Base-by-base conservation (phyloP, 1,140 invertebrate genomes). In the Anastrepha ludens region DNA sequence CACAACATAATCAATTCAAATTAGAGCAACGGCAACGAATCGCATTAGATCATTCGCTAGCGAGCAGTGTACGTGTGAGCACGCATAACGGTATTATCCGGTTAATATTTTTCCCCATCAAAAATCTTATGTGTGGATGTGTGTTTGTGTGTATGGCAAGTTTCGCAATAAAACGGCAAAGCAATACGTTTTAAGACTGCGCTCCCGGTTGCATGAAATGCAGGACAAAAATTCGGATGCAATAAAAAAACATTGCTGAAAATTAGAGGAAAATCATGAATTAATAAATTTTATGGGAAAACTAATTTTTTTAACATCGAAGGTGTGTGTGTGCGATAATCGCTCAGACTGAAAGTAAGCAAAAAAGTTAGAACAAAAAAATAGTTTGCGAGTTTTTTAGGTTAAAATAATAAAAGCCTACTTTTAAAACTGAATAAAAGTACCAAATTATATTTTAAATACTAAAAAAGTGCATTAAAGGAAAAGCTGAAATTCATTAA, bases 1-100 rank as follows among this genome's bases (percentile, higher is more conserved):
- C 60, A 81, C 44, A 81, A 81, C 74, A 81, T 81, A 81, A 81
- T 81, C 74, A 81, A 81, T 81, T 81, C 74, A 81, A 81, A 81
- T 81, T 81, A 81, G 74, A 81, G 74, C 47, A 81, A 81, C 74
- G 44, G 74, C 74, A 41, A 81, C 20, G 47, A 81, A 81, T 47
- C 74, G 44, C 44, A 81, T 81, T 81, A 81, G 74, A 81, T 81
- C 74, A 81, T 81, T 81, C 74, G 74, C 47, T 55, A 55, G 47
- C 74, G 74, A 81, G n/a, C 74, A 9, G 74, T 81, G 3, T 55
- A 55, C 47, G 17, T 81, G 74, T 81, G 55, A 81, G 74, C 74
- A 81, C 74, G 74, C 74, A 50, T 81, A 20, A 29, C 50, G 50
- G 47, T 58, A 81, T 58, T 81, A 81, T n/a, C 44, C 74, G 74